A percentile compares a stretch with the other conserved stretches of the same genome.
phyloP scores from a whole-genome alignment of 1,140 invertebrate genomes.

The Lepidurus apus region DNA sequence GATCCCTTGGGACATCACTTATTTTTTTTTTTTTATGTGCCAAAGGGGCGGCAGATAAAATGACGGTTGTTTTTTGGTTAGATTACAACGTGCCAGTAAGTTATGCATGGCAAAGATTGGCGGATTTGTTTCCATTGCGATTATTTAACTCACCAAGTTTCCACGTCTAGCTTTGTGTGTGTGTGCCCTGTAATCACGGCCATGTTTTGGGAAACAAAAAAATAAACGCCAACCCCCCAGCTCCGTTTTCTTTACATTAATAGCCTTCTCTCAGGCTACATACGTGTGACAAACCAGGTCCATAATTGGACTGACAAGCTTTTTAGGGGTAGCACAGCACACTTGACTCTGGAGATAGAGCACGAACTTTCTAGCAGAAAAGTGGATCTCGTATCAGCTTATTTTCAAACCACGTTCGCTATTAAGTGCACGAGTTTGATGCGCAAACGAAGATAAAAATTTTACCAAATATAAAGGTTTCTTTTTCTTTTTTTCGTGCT shows the following conservation, averaged over 20 bases:
- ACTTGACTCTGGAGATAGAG: slow-evolving; percentile 9
- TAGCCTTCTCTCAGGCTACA: neutral
- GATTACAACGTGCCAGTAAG: neutral
- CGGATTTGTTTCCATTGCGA: neutral
- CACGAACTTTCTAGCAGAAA: neutral
- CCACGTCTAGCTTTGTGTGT: neutral
- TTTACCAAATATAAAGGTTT: too few species aligned
- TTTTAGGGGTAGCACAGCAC: neutral
- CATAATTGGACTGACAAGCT: slow-evolving; percentile 21
- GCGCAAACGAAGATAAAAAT: too few species aligned
- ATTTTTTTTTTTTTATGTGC: neutral
- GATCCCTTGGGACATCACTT: neutral
- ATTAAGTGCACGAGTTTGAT: neutral
- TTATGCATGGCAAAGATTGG: neutral
- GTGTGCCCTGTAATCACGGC: slow-evolving; percentile 12
- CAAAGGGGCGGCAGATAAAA: neutral
- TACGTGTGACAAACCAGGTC: slow-evolving; percentile 21
- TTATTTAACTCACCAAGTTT: neutral
- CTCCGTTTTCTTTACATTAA: slow-evolving; percentile 8
- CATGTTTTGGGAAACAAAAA: neutral
- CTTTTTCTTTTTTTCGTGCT: neutral
- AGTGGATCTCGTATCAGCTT: neutral
- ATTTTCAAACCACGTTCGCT: neutral
- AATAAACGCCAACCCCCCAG: neutral
- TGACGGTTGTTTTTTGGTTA: neutral